phyloP scores from a whole-genome alignment of 2,888 invertebrate species.

The Allolobophora icterica region DNA sequence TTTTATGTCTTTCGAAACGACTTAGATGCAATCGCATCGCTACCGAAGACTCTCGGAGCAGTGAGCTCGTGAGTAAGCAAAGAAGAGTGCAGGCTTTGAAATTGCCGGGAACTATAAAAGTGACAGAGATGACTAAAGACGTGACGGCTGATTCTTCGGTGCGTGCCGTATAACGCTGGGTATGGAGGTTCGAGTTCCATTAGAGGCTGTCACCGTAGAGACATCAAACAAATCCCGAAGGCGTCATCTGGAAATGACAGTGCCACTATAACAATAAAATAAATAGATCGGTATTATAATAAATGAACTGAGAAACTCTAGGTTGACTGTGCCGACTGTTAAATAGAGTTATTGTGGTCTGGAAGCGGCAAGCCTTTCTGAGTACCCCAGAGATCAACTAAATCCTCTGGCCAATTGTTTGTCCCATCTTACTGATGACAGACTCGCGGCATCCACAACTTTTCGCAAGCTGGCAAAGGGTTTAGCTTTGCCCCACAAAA shows the following conservation, averaged over 20 bases:
- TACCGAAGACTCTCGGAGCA: not conserved
- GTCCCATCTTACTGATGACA: no score
- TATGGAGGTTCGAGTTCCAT: not conserved
- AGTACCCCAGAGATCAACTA: no score
- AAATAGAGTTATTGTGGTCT: no score
- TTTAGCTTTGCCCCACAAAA: no score
- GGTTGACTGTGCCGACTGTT: no score
- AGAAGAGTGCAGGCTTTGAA: not conserved
- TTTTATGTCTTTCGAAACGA: conserved; percentile 17
- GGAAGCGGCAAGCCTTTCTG: no score
- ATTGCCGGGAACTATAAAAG: not conserved
- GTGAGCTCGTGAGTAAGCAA: not conserved
- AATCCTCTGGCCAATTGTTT: no score
- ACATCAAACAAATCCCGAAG: not conserved
- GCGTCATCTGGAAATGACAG: not conserved
- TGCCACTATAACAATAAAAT: not conserved
- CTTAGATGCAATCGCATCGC: not conserved
- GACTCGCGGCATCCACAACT: no score
- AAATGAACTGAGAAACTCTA: no score
- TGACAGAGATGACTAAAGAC: not conserved
- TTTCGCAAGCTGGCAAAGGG: no score
- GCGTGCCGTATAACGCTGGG: not conserved
- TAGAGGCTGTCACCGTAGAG: not conserved
- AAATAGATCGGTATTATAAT: no score
- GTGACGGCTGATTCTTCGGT: not conserved